These are phyloP conservation scores for Apostichopus californicus DNA, from an alignment of 35 echinoderm and acorn worm genomes.

Conservation along the genomic window DNA sequence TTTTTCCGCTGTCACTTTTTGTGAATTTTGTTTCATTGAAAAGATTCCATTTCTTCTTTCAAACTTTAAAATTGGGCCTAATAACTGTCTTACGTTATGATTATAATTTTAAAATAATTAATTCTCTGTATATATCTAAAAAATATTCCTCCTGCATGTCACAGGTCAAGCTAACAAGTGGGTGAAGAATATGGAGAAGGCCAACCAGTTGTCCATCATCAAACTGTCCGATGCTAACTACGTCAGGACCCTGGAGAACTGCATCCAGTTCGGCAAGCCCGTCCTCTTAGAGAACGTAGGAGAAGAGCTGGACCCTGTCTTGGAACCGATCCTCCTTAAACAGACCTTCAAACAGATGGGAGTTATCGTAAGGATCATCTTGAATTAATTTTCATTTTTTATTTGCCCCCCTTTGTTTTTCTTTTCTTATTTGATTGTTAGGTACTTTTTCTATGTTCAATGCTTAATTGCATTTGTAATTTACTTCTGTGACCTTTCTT, in stretches of 20 bases:
- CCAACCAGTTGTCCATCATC: slow-evolving; percentile 92
- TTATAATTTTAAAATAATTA: too few species aligned
- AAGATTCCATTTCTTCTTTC: too few species aligned
- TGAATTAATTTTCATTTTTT: neutral
- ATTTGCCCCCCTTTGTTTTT: too few species aligned
- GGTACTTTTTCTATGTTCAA: too few species aligned
- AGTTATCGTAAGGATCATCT: slow-evolving; percentile 66
- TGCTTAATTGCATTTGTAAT: neutral
- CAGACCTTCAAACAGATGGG: slow-evolving; percentile 96
- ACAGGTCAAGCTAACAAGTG: slow-evolving; percentile 99
- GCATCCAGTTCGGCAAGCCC: slow-evolving; percentile 99
- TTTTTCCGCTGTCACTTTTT: too few species aligned
- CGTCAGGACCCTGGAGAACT: slow-evolving; percentile 90
- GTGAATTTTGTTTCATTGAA: too few species aligned
- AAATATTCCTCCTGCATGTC: too few species aligned
- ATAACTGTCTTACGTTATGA: too few species aligned
- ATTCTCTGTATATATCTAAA: too few species aligned
- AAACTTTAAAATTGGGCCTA: too few species aligned
- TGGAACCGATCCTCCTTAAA: slow-evolving; percentile 90
- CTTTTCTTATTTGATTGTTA: too few species aligned
- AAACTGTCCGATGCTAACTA: slow-evolving; percentile 97
- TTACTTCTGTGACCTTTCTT: neutral
- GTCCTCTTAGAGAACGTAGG: slow-evolving; percentile 96
- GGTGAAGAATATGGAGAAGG: slow-evolving; percentile 99
- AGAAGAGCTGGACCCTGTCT: slow-evolving; percentile 91